These are phyloP conservation scores for Osmerus mordax DNA, from an alignment of 2,113 vertebrate species.

Conservation along the genomic window DNA sequence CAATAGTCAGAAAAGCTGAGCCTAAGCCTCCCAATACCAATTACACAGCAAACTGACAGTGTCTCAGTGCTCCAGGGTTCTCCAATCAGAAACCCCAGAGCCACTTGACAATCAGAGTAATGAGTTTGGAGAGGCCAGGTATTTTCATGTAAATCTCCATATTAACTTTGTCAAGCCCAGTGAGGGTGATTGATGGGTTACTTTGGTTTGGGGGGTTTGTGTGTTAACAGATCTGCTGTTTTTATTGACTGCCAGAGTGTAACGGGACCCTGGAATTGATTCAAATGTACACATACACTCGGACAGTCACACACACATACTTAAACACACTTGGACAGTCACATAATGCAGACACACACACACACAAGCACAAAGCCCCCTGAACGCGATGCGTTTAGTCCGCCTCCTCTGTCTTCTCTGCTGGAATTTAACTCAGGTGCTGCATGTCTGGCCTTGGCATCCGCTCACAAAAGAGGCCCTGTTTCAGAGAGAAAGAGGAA, in stretches of 20 bases:
- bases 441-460: not conserved
- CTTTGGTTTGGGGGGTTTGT: too few relatives aligned
- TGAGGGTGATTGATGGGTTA: too few relatives aligned
- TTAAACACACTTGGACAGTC: not conserved
- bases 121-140: too few relatives aligned
- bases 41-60: conserved; percentile 47
- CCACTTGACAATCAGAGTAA: conserved; percentile 34
- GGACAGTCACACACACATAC: not conserved
- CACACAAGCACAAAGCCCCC: not conserved
- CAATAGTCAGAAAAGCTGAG: not conserved
- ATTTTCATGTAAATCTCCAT: not conserved
- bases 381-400: too few relatives aligned
- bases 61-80: too few relatives aligned
- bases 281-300: not conserved
- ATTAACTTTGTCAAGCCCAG: conserved; percentile 14
- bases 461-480: not conserved
- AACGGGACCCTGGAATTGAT: not conserved
- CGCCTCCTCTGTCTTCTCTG: too few relatives aligned
- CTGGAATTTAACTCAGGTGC: not conserved
- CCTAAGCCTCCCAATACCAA: conserved; percentile 32
- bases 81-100: too few relatives aligned
- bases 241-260: too few relatives aligned
- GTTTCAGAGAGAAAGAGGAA: not conserved
- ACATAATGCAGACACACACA: conserved; percentile 1
- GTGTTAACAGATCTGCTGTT: too few relatives aligned